A percentile compares a stretch with the other conserved stretches of the same genome.
Conservation (phyloP, 2,888 invertebrate genomes). For the Philereme transversata region DNA sequence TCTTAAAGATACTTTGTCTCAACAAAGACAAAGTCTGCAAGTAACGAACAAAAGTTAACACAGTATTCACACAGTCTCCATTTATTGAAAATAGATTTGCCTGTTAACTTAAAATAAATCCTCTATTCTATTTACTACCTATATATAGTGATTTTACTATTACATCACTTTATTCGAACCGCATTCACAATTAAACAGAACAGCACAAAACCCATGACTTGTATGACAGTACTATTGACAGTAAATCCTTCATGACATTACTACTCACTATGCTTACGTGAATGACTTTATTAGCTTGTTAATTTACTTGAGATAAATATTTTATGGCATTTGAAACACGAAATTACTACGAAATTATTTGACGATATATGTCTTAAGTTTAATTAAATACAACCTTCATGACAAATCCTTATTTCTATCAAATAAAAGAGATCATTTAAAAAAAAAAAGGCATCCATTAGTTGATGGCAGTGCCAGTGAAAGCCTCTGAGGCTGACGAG, state of each 20-base stretch:
- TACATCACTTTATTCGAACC: slow-evolving; percentile 28
- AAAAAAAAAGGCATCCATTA: no score
- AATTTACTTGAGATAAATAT: slow-evolving; percentile 36
- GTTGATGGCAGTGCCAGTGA: neutral
- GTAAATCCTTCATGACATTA: slow-evolving; percentile 39
- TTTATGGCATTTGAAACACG: slow-evolving; percentile 14
- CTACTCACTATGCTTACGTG: slow-evolving; percentile 31
- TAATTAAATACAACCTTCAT: no score
- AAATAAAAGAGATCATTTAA: no score
- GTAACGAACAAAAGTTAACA: no score
- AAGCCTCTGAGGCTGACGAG: slow-evolving; percentile 4
- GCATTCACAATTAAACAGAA: slow-evolving; percentile 20
- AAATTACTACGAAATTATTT: no score
- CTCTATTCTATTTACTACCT: neutral
- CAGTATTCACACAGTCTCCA: no score
- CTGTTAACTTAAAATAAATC: no score
- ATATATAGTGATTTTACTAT: neutral
- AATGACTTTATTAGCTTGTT: slow-evolving; percentile 42
- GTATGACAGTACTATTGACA: slow-evolving; percentile 42
- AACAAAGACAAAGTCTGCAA: no score
- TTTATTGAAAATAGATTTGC: no score
- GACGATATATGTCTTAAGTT: no score
- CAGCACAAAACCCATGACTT: slow-evolving; percentile 35
- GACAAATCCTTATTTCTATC: no score
- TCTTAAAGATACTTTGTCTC: no score